These are phyloP conservation scores for Gila orcuttii DNA, from an alignment of 2,113 vertebrate species.

Conservation along the genomic window DNA sequence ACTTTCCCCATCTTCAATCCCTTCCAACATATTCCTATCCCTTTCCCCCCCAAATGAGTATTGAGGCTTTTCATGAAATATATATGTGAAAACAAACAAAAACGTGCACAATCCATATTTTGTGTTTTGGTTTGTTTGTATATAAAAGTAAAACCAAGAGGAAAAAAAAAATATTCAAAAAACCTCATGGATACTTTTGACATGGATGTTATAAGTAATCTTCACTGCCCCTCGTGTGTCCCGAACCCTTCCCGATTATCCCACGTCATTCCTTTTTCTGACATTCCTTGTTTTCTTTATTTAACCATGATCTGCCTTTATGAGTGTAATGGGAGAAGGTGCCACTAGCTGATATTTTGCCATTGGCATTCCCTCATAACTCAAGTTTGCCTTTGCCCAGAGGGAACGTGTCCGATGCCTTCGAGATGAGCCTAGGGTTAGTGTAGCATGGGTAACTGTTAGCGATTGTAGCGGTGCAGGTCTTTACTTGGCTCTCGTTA, in stretches of 20 bases:
- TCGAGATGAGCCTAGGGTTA: constrained; percentile 38
- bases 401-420: constrained; percentile 20
- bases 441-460: constrained; percentile 8
- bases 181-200: constrained; percentile 43
- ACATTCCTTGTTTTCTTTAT: constrained; percentile 30
- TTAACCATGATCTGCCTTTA: constrained; percentile 72
- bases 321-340: constrained; percentile 56
- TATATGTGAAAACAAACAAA: constrained; percentile 66
- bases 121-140: constrained; percentile 66
- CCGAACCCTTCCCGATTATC: constrained; percentile 5
- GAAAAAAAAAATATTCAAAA: constrained; percentile 45
- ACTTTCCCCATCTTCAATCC: constrained; percentile 3
- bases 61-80: constrained; percentile 58
- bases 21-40: neutral
- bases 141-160: constrained; percentile 52
- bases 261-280: neutral
- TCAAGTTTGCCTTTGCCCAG: constrained; percentile 4
- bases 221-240: constrained; percentile 14
- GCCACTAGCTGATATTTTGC: constrained; percentile 33
- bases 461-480: neutral
- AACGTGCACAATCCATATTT: constrained; percentile 63
- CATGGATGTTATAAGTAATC: constrained; percentile 53
- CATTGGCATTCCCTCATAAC: constrained; percentile 41
- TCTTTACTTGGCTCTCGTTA: neutral
- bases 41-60: constrained; percentile 49